phyloP scores from a whole-genome alignment of 2,888 invertebrate genomes.

The Drosophila longiperda region DNA sequence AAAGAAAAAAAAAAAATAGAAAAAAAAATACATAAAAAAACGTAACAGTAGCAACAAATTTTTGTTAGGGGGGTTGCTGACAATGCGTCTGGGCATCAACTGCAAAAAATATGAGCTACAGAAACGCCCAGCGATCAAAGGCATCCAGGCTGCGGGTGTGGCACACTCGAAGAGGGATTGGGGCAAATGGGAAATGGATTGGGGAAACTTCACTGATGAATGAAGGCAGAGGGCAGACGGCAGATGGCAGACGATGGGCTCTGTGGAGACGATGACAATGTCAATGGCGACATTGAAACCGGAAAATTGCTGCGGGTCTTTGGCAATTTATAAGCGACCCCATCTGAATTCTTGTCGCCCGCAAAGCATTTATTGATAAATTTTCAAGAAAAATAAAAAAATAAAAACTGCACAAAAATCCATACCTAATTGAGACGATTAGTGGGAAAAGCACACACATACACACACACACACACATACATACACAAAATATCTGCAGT shows the following conservation, averaged over 20 bases:
- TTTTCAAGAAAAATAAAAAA: conserved; percentile 55
- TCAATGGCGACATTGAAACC: conserved; percentile 77
- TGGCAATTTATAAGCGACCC: conserved; percentile 62
- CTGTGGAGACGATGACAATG: conserved; percentile 67
- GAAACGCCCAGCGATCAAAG: conserved; percentile 73
- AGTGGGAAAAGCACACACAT: conserved; percentile 38
- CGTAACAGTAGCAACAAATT: conserved; percentile 62
- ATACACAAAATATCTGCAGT: conserved; percentile 34
- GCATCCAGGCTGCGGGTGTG: conserved; percentile 66
- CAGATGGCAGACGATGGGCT: conserved; percentile 16
- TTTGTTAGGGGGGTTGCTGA: conserved; percentile 54
- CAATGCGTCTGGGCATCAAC: conserved; percentile 48
- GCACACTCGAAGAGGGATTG: background rate
- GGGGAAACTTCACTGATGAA: conserved; percentile 39
- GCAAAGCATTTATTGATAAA: conserved; percentile 65
- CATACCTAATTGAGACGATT: conserved; percentile 83
- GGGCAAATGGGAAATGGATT: background rate
- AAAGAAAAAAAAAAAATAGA: conserved; percentile 9
- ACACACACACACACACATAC: background rate
- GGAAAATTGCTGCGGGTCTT: conserved; percentile 82
- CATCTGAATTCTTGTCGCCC: conserved; percentile 27
- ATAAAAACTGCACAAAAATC: conserved; percentile 51
- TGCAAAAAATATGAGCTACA: conserved; percentile 62
- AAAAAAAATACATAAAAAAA: conserved; percentile 15
- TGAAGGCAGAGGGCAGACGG: conserved; percentile 40